Evolutionary conservation across 2,888 invertebrate genomes (phyloP), one percentile per base, ranked within the genome.

Genomic region (Andrena camellia): DNA sequence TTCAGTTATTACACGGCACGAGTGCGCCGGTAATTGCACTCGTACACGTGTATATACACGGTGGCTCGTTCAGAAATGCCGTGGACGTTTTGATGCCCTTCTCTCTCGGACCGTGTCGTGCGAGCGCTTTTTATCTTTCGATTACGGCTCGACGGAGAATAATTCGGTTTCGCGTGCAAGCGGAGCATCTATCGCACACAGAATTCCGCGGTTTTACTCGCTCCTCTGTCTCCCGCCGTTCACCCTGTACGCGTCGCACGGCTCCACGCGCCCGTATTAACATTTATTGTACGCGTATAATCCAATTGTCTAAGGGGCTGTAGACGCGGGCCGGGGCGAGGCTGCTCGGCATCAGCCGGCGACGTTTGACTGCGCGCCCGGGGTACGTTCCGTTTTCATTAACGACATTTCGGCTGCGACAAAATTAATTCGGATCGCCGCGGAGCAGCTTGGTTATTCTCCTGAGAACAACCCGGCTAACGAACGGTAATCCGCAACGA

Each of bases 341-440:
- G 33, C 23, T 26, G 54, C 57, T 42, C n/a, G 57, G 35, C 26
- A 69, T 69, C 35, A 59, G 57, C 7, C 33, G 42, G 42, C n/a
- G 35, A 42, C 42, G 20, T 70, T 48, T 60, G n/a, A 70, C 70
- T 70, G 29, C 29, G 17, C 59, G 59, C 42, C 31, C 29, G 26
- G 70, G n/a, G 42, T 60, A 54, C 76, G 67, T 73, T 84, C 76
- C 79, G 76, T 83, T 84, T 77, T 77, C 83, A 74, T 79, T 79
- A 84, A 67, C 60, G 29, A 71, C 69, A 63, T 60, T 69, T 57
- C 52, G 60, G 29, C 63, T 42, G 48, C 35, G 70, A 50, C 35
- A 60, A 54, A 72, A 86, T 75, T 78, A 83, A 86, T 86, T 83
- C 69, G 62, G 67, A 76, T 76, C 62, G 50, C 52, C 33, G 42